Conservation (phyloP, 2,888 invertebrate species). For the Diachrysia chrysitis region DNA sequence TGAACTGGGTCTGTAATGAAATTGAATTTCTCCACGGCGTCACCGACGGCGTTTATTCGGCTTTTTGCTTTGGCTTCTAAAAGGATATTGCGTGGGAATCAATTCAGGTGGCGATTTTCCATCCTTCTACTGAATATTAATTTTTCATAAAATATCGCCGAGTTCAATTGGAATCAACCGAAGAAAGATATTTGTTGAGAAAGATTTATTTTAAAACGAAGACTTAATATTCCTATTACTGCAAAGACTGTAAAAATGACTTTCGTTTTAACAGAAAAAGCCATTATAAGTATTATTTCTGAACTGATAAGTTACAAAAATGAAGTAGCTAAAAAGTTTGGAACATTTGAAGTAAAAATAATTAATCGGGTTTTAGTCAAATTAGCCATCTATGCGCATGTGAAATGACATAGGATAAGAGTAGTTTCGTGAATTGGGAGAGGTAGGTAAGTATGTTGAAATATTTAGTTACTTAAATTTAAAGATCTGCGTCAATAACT, state of each 20-base stretch:
- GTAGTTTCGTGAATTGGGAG: too few species aligned
- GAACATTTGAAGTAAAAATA: not conserved
- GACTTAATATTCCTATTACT: slow-evolving; percentile 6
- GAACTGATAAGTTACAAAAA: not conserved
- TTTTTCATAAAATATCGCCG: slow-evolving; percentile 69
- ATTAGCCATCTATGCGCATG: too few species aligned
- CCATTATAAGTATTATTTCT: not conserved
- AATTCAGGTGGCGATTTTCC: slow-evolving; percentile 81
- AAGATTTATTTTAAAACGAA: slow-evolving; percentile 38
- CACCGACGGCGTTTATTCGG: slow-evolving; percentile 78
- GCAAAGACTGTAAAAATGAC: not conserved
- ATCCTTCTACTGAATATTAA: slow-evolving; percentile 77
- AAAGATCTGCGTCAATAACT: too few species aligned
- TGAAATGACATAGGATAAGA: too few species aligned
- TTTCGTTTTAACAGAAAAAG: not conserved
- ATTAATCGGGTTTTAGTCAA: not conserved
- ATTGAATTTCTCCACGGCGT: slow-evolving; percentile 81
- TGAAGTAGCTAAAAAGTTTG: not conserved
- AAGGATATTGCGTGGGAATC: slow-evolving; percentile 87
- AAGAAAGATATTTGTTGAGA: slow-evolving; percentile 48
- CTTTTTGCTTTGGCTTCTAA: slow-evolving; percentile 82
- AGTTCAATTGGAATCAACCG: slow-evolving; percentile 60
- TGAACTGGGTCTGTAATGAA: slow-evolving; percentile 76
- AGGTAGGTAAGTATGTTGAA: too few species aligned
- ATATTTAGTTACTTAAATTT: too few species aligned